Conservation (phyloP, 64 coral and sea anemone species). For the Montipora capricornis region DNA sequence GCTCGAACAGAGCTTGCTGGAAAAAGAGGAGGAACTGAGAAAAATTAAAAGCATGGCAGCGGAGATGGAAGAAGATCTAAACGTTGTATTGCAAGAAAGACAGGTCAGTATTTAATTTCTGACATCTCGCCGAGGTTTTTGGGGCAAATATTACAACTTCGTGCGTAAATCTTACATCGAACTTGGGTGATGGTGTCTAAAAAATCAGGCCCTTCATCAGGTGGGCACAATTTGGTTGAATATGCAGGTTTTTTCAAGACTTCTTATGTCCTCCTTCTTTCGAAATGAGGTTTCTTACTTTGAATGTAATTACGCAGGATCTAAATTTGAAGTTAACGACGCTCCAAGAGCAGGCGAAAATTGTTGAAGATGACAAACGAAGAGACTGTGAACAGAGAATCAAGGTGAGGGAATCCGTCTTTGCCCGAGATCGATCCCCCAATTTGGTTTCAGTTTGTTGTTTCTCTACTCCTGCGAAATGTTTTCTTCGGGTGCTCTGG, state of each 20-base stretch:
- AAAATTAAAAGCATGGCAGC: not conserved
- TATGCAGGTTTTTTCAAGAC: not conserved
- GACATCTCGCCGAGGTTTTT: too few relatives aligned
- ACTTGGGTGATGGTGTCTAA: too few relatives aligned
- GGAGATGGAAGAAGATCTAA: slow-evolving; percentile 35
- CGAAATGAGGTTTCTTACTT: not conserved
- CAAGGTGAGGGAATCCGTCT: not conserved
- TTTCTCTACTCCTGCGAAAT: too few relatives aligned
- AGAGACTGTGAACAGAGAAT: not conserved
- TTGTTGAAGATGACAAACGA: not conserved
- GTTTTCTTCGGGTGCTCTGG: too few relatives aligned
- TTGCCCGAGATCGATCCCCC: too few relatives aligned
- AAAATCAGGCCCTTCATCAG: too few relatives aligned
- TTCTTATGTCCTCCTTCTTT: not conserved
- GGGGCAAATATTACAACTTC: too few relatives aligned
- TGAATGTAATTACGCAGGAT: not conserved
- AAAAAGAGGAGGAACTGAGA: slow-evolving; percentile 39
- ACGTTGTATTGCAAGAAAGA: slow-evolving; percentile 17
- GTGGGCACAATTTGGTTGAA: too few relatives aligned
- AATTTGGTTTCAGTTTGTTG: too few relatives aligned
- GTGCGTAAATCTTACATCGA: too few relatives aligned
- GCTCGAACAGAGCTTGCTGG: slow-evolving; percentile 29
- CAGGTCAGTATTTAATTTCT: not conserved
- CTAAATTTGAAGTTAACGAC: not conserved
- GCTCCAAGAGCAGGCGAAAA: slow-evolving; percentile 6